Base-by-base conservation (phyloP, 2,113 vertebrate species). In the Columbina picui region DNA sequence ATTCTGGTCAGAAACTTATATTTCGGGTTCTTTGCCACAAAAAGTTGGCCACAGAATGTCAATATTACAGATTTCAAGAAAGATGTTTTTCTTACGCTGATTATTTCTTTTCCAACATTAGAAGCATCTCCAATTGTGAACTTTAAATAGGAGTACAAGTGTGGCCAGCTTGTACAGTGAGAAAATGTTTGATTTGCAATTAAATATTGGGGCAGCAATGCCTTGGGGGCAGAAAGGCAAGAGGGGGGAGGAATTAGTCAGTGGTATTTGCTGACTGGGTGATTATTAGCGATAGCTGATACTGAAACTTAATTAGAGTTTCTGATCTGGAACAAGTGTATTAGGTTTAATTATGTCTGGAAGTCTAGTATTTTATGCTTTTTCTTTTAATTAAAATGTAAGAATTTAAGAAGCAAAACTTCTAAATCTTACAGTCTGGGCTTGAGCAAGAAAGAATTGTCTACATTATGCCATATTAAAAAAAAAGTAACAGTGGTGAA, bases 101-200 rank as follows among this genome's bases (percentile, higher is more conserved):
- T 87, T 88, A 56, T 87, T 90, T 95, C 53, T 93, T 92, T 77
- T 59, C n/a, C 16, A 67, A 41, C 53, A 15, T 70, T 38, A 94
- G 78, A 84, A 94, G 41, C 60, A 78, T 92, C 61, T 64, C 47
- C 85, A 84, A 90, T 75, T 87, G 61, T 92, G 75, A 95, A 96
- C 93, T 83, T 97, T 88, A 94, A 92, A 88, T 92, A 71, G 70
- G 61, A 96, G 38, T 78, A 89, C 53, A 78, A 92, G 59, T 85
- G 45, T 90, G 86, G n/a, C 21, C 39, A 67, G 56, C 74, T 97
- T 96, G 73, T 90, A 82, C 34, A 71, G 87, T 2, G 50, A 71
- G 69, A 95, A 95, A 91, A 87, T 90, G 63, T 93, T 96, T 97
- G 78, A 96, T 97, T 97, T 97, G 87, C 70, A 97, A 84, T 97